Conservation (phyloP, 2,888 invertebrate genomes). For the Teleiodes luculella region DNA sequence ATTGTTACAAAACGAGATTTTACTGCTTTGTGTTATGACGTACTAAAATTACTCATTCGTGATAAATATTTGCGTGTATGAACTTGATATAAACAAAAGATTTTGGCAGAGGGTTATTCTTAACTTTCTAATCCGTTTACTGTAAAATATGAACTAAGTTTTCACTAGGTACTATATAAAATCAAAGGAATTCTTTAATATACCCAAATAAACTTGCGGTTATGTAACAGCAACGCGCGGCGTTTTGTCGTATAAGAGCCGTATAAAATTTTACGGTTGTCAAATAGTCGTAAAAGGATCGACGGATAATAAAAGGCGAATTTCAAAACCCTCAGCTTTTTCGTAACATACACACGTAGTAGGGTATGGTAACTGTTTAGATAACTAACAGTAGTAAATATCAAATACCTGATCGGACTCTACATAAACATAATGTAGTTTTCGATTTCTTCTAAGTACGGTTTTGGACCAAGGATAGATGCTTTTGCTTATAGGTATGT, state of each 20-base stretch:
- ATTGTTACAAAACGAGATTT: neutral
- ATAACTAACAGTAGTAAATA: no score
- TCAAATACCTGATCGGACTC: no score
- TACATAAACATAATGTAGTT: no score
- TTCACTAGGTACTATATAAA: no score
- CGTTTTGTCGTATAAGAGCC: slow-evolving; percentile 33
- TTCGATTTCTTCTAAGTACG: neutral
- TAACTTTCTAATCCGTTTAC: no score
- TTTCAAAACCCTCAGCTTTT: slow-evolving; percentile 30
- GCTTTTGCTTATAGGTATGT: no score
- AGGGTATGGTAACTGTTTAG: no score
- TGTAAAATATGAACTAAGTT: no score
- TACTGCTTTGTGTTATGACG: neutral
- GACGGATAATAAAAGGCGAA: slow-evolving; percentile 36
- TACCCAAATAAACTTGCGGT: slow-evolving; percentile 17
- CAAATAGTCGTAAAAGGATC: slow-evolving; percentile 52
- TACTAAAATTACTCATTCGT: no score
- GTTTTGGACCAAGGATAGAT: no score
- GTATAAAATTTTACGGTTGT: slow-evolving; percentile 48
- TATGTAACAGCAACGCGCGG: slow-evolving; percentile 18
- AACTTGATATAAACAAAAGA: neutral
- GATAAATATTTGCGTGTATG: neutral
- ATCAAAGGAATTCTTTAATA: slow-evolving; percentile 15
- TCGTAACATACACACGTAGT: neutral
- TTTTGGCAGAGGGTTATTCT: neutral